These are phyloP conservation scores for Papilio dardanus DNA, from an alignment of 1,140 invertebrate species.

Conservation along the genomic window DNA sequence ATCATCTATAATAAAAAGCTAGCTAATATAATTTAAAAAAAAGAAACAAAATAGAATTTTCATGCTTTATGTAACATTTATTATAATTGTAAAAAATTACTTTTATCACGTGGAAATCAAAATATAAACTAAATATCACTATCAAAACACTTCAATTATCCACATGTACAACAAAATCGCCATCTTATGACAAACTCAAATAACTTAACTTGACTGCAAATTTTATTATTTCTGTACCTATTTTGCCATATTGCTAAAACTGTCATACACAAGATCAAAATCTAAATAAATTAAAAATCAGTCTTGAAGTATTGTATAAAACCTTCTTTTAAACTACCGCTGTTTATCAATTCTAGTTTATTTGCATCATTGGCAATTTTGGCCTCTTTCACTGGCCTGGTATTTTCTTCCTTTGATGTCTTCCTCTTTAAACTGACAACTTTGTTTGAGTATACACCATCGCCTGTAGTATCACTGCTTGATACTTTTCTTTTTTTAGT, in stretches of 20 bases:
- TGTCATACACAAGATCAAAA: not conserved
- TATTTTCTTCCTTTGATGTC: constrained; percentile 64
- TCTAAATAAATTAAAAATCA: constrained; percentile 44
- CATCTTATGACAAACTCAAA: not conserved
- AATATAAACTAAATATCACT: constrained; percentile 12
- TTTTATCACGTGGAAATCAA: not conserved
- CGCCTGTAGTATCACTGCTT: constrained; percentile 57
- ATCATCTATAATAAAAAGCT: not conserved
- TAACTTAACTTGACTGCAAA: constrained; percentile 4
- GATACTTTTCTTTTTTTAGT: constrained; percentile 72
- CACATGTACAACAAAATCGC: not conserved
- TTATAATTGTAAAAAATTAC: constrained; percentile 10
- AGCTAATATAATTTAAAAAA: not conserved
- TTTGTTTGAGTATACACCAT: constrained; percentile 63
- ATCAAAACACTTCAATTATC: not conserved
- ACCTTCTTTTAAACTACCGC: constrained; percentile 48
- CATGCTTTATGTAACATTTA: constrained; percentile 17
- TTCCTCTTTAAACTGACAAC: constrained; percentile 70
- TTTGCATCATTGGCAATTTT: constrained; percentile 57
- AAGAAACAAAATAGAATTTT: not conserved
- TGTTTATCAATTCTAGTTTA: constrained; percentile 45
- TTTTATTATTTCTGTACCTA: not conserved
- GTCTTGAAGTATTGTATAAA: constrained; percentile 61
- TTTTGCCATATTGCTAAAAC: not conserved
- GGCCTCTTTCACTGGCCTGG: constrained; percentile 63